Evolutionary conservation across 2,888 invertebrate species (phyloP).

Genomic region (Lapara coniferarum): DNA sequence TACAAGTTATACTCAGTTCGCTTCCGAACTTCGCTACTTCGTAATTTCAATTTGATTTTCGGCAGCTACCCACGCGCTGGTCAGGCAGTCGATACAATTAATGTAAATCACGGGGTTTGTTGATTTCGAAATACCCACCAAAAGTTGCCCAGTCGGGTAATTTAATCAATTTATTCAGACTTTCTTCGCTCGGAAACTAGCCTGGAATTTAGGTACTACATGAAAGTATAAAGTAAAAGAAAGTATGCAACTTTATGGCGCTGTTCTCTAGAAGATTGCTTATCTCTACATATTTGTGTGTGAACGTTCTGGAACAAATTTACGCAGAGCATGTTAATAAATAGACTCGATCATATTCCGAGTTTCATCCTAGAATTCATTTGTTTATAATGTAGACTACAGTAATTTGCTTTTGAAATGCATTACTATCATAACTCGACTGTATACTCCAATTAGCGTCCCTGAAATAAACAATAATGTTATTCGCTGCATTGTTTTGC

Average conservation of each 20-base stretch:
- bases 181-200: not conserved
- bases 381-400: no score
- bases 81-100: not conserved
- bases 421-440: no score
- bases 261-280: not conserved
- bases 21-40: no score
- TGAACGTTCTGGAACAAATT: no score
- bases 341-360: no score
- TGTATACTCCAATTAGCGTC: no score
- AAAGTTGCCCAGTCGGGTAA: not conserved
- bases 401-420: no score
- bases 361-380: no score
- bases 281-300: not conserved
- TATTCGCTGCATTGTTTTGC: no score
- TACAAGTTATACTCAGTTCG: no score
- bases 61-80: not conserved
- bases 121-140: not conserved
- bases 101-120: not conserved
- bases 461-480: no score
- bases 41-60: not conserved
- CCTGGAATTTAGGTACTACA: not conserved
- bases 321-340: no score
- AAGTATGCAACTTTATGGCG: not conserved
- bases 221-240: not conserved
- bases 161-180: not conserved